These are phyloP conservation scores for Amphilophus citrinellus DNA, from an alignment of 2,113 vertebrate species.

Conservation along the genomic window DNA sequence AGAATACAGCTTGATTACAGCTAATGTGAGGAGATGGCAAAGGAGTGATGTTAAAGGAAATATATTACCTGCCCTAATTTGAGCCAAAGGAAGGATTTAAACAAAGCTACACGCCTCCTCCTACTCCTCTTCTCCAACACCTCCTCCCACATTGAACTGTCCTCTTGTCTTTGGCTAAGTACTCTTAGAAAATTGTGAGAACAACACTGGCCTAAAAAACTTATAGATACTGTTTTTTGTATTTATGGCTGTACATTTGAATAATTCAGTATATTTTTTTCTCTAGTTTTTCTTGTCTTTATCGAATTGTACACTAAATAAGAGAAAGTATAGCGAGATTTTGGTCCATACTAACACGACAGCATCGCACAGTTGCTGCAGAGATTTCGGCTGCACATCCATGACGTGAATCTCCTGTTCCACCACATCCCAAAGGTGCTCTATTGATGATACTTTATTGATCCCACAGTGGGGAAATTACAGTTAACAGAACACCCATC, in stretches of 20 bases:
- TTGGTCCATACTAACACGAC: background rate
- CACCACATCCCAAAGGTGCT: too few relatives aligned
- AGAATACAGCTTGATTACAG: slow-evolving; percentile 3
- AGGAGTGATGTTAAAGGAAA: slow-evolving; percentile 4
- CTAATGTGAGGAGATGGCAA: slow-evolving; percentile 5
- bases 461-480: too few relatives aligned
- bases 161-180: slow-evolving; percentile 11
- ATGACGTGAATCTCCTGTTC: too few relatives aligned
- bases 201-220: slow-evolving; percentile 27
- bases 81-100: background rate
- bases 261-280: slow-evolving; percentile 37
- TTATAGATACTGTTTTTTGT: slow-evolving; percentile 17
- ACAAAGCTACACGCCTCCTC: background rate
- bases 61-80: background rate
- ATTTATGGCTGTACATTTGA: slow-evolving; percentile 33
- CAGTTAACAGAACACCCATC: too few relatives aligned
- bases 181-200: slow-evolving; percentile 25
- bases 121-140: background rate
- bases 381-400: background rate
- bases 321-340: background rate
- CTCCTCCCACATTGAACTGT: slow-evolving; percentile 31
- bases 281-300: background rate
- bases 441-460: too few relatives aligned
- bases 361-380: background rate
- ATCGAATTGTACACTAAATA: background rate